Conservation (phyloP, 2,888 invertebrate species). For the Girardia tigrina region DNA sequence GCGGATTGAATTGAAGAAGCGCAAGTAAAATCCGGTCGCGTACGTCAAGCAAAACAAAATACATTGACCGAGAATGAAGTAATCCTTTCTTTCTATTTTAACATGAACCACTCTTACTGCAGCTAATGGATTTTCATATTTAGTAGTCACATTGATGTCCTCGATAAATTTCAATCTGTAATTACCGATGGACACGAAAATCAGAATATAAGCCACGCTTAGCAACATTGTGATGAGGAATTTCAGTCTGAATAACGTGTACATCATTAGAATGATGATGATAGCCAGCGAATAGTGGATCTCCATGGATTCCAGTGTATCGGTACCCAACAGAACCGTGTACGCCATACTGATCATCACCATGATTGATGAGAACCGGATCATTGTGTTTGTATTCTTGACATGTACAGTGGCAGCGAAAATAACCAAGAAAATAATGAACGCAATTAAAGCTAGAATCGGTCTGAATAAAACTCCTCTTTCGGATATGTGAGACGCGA, state of each 20-base stretch:
- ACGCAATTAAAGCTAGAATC: not conserved
- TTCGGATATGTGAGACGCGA: not conserved
- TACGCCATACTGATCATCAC: not conserved
- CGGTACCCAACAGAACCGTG: not conserved
- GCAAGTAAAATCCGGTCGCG: constrained; percentile 1
- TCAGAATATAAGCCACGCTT: not conserved
- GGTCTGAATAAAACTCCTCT: constrained; percentile 11
- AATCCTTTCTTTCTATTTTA: not conserved
- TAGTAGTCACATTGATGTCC: not conserved
- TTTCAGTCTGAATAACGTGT: not conserved
- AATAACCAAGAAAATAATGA: not conserved
- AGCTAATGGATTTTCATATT: not conserved
- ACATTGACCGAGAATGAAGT: not conserved
- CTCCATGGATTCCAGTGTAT: not conserved
- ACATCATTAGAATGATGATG: not conserved
- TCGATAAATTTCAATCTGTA: not conserved
- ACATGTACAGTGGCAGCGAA: not conserved
- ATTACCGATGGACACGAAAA: not conserved
- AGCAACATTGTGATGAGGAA: not conserved
- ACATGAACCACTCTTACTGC: not conserved
- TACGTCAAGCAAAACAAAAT: not conserved
- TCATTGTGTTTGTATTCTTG: not conserved
- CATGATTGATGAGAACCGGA: not conserved
- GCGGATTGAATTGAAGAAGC: not conserved
- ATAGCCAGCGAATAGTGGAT: not conserved